Base-by-base conservation (phyloP, 2,113 vertebrate species). In the Phyllostomus discolor region DNA sequence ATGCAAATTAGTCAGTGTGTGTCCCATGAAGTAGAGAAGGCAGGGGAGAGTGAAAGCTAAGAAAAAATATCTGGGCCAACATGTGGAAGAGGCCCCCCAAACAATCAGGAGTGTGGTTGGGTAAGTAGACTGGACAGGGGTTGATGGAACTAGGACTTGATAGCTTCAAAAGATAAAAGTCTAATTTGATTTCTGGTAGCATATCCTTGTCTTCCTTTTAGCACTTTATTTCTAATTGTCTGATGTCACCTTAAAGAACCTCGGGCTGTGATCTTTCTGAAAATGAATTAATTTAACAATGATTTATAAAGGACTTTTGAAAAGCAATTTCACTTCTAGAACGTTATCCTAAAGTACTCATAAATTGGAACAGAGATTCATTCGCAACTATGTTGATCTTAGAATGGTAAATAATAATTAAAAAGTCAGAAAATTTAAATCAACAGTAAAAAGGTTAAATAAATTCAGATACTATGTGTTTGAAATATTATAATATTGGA, bases 361-460 rank as follows among this genome's bases (percentile, higher is more conserved):
- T 19, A 88, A 95, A 95, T 84, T 81, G 90, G n/a, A 90, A 70
- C 19, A 93, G 35, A 90, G 38, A 64, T 78, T 81, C 73, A 81
- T 94, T 94, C 19, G 57, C 43, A 88, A 7, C 16, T 24, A 15
- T 91, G 26, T 35, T 50, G 50, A 88, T 48, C 46, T 92, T 90
- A 94, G 31, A 67, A 67, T 96, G 88, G 91, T 46, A 81, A 90
- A 70, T 92, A 88, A 94, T 86, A 70, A 90, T 94, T 72, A 54
- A 75, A 92, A 82, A 85, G 22, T 94, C 66, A 83, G 38, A 95
- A 90, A 72, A 81, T 41, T 73, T 93, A 82, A 76, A 88, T 52
- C 41, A 92, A 82, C 10, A 89, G 31, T 92, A 75, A 83, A 76
- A 86, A 73, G 33, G 7, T 24, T 80, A 76, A 96, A 80, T 76